Base-by-base conservation (phyloP, 2,113 vertebrate genomes). In the Barbus barbus region DNA sequence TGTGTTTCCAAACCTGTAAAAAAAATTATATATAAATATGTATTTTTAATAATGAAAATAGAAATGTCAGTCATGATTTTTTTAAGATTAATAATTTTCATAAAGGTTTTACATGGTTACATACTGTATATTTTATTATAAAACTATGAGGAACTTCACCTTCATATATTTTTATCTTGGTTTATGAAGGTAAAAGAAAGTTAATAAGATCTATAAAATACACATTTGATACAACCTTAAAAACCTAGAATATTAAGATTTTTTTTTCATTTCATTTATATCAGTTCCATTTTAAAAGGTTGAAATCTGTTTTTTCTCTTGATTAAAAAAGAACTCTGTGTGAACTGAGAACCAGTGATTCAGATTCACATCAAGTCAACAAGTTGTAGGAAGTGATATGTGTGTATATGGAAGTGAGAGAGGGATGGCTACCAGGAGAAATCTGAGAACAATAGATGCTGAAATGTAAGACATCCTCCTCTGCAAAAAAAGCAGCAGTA, bases 361-460 rank as follows among this genome's bases (percentile, higher is more conserved):
- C 65, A 44, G 24, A 75, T 48, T 24, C 31, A 20, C 16, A 22
- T 67, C 33, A 79, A 41, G 36, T 83, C 28, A 76, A n/a, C 51
- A 46, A 36, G 56, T n/a, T 60, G 31, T 4, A 51, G 84, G 79
- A 76, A 73, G 41, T 28, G 81, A 44, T 85, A 13, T 78, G 79
- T 78, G 63, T 60, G 67, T n/a, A 51, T 80, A 41, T 80, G 63
- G 33, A 9, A 46, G 13, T 31, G 48, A 82, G 36, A 41, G 61
- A 81, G 51, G 67, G 67, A 76, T 44, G 41, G 31, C 51, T 78
- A 63, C n/a, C 3, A 28, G 58, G n/a, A 76, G 60, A 53, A 78
- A 71, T 81, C 53, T 14, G 48, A 82, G 83, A 86, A 89, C 86
- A 88, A 88, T 88, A 82, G 86, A 72, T 75, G 78, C 65, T 87